These are phyloP conservation scores for Aspidiotus rigidus DNA, from an alignment of 2,888 invertebrate species.

Conservation along the genomic window DNA sequence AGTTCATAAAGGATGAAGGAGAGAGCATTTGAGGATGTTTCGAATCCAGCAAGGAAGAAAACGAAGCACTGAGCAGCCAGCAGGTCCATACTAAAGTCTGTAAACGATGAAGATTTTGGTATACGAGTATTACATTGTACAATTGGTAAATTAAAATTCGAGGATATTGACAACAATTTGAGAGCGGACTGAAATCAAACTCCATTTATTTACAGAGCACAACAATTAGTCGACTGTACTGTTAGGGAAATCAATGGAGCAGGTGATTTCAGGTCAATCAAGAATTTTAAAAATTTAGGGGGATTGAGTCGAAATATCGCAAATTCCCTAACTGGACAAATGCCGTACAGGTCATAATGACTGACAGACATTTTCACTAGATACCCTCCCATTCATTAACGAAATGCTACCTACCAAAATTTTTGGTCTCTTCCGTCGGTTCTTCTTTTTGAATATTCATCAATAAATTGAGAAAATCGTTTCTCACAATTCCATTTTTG, in stretches of 20 bases:
- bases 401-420: slow-evolving; percentile 5
- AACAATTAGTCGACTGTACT: background rate
- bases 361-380: background rate
- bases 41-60: slow-evolving; percentile 27
- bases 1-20: slow-evolving; percentile 20
- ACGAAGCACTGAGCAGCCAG: slow-evolving; percentile 23
- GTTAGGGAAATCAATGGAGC: too few relatives aligned
- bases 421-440: background rate
- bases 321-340: too few relatives aligned
- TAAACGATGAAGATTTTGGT: background rate
- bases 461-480: slow-evolving; percentile 26
- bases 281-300: too few relatives aligned
- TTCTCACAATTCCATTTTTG: slow-evolving; percentile 15
- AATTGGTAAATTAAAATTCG: background rate
- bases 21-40: slow-evolving; percentile 24
- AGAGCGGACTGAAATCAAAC: background rate
- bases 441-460: slow-evolving; percentile 21
- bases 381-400: background rate
- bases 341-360: background rate
- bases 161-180: background rate
- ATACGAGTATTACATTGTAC: background rate
- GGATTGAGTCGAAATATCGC: too few relatives aligned
- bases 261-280: too few relatives aligned
- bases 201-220: background rate
- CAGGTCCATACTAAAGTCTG: slow-evolving; percentile 11